Evolutionary conservation across 2,113 vertebrate genomes (phyloP).

Genomic region (Butastur rufipennis): DNA sequence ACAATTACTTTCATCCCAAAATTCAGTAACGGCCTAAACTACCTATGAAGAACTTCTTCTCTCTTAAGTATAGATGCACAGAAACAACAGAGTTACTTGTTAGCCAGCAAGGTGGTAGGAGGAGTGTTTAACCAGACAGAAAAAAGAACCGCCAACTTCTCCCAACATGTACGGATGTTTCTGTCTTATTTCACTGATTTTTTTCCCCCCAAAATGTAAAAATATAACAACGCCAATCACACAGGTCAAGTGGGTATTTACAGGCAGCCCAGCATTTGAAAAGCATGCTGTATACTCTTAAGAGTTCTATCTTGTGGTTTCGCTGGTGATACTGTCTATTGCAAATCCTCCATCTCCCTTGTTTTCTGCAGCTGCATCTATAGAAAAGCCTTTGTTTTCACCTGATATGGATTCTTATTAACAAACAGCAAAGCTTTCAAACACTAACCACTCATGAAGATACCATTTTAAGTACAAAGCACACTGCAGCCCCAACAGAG

Average conservation of each 20-base stretch:
- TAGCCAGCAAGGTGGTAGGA: background rate
- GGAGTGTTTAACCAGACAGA: background rate
- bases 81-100: background rate
- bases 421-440: accelerated
- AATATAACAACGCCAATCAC: background rate
- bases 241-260: background rate
- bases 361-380: background rate
- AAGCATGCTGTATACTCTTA: background rate
- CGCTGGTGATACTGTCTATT: background rate
- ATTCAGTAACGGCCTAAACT: background rate
- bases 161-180: background rate
- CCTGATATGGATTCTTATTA: background rate
- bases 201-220: background rate
- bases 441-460: background rate
- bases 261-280: background rate
- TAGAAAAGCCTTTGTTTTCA: background rate
- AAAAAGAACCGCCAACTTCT: background rate
- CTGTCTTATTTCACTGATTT: background rate
- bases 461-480: background rate
- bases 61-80: background rate
- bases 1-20: background rate
- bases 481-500: background rate
- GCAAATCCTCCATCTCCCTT: background rate
- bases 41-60: background rate
- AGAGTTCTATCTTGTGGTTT: background rate